These are phyloP conservation scores for Cardiocondyla obscurior DNA, from an alignment of 1,140 invertebrate genomes.

Conservation along the genomic window DNA sequence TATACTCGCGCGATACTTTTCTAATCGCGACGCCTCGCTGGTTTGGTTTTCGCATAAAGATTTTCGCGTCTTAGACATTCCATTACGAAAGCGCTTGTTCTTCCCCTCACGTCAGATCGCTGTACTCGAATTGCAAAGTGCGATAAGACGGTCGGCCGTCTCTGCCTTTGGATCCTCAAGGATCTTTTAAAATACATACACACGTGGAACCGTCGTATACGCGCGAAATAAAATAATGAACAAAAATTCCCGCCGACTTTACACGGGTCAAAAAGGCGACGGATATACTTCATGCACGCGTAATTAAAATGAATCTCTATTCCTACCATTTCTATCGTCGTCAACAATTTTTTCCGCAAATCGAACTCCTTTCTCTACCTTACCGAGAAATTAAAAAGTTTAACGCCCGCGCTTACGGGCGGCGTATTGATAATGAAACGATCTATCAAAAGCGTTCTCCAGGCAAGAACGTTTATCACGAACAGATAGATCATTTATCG, in stretches of 20 bases:
- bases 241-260: background rate
- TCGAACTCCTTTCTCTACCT: background rate
- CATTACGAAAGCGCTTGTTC: slow-evolving; percentile 7
- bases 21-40: background rate
- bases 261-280: background rate
- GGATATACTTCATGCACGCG: background rate
- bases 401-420: background rate
- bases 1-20: slow-evolving; percentile 22
- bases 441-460: slow-evolving; percentile 1
- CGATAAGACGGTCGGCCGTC: background rate
- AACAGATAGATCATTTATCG: background rate
- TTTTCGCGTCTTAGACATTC: slow-evolving; percentile 37
- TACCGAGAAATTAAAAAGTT: background rate
- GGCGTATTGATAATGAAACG: background rate
- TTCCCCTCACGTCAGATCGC: slow-evolving; percentile 6
- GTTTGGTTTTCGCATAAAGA: slow-evolving; percentile 27
- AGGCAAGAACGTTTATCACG: background rate
- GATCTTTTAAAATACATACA: background rate
- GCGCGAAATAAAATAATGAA: background rate
- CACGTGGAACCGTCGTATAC: background rate
- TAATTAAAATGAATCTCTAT: background rate
- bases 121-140: slow-evolving; percentile 30
- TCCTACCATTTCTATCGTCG: background rate
- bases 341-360: background rate
- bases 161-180: background rate